These are phyloP conservation scores for Panzeria rudis DNA, from an alignment of 2,888 invertebrate species.

Conservation along the genomic window DNA sequence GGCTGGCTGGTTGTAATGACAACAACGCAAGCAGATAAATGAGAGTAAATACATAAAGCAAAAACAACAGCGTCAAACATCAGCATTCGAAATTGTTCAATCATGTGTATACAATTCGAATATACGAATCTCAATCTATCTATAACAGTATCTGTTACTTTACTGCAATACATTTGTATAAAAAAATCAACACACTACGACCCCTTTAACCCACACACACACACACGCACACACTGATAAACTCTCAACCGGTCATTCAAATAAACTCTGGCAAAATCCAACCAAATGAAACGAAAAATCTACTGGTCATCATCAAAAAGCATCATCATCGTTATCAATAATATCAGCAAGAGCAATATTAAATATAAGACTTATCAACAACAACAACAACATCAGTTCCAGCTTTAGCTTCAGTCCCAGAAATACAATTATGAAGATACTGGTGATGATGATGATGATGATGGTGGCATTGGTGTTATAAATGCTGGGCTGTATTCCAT, in stretches of 20 bases:
- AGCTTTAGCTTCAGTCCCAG: conserved; percentile 6
- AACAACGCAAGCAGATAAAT: conserved; percentile 64
- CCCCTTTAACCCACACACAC: conserved; percentile 11
- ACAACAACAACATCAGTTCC: conserved; percentile 20
- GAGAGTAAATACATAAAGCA: conserved; percentile 60
- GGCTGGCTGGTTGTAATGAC: conserved; percentile 27
- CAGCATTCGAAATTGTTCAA: conserved; percentile 62
- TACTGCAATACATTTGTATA: conserved; percentile 31
- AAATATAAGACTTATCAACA: conserved; percentile 31
- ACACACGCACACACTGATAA: background rate
- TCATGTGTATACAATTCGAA: conserved; percentile 60
- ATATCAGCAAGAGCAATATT: conserved; percentile 41
- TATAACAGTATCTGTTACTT: conserved; percentile 61
- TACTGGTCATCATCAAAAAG: conserved; percentile 58
- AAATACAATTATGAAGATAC: conserved; percentile 27
- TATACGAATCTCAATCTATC: conserved; percentile 53
- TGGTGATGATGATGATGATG: conserved; percentile 25
- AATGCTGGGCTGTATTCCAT: conserved; percentile 16
- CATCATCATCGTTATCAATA: conserved; percentile 48
- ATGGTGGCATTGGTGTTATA: conserved; percentile 24
- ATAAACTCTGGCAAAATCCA: conserved; percentile 49
- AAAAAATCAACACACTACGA: conserved; percentile 15
- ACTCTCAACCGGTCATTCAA: background rate
- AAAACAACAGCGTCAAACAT: conserved; percentile 38
- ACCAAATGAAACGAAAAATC: conserved; percentile 33